phyloP scores from a whole-genome alignment of 2,888 invertebrate genomes.

The Calliphora vomitoria region DNA sequence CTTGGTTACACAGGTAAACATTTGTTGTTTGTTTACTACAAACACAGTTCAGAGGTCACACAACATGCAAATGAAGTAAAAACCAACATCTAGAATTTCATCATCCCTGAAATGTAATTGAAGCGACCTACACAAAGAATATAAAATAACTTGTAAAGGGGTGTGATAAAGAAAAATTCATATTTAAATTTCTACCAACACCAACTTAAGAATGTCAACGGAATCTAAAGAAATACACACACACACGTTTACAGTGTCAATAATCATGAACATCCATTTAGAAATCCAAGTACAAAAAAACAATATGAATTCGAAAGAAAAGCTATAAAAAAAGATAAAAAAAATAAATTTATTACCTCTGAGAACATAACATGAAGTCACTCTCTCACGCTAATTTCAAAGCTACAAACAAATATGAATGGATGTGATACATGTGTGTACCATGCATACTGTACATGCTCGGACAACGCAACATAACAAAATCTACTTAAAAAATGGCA shows the following conservation, averaged over 20 bases:
- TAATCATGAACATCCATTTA: conserved; percentile 6
- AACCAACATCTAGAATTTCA: background rate
- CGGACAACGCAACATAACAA: conserved; percentile 8
- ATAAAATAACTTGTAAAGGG: background rate
- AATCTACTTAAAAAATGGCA: conserved; percentile 31
- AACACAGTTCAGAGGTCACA: background rate
- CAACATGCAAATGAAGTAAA: background rate
- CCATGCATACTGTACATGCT: background rate
- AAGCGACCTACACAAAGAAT: background rate
- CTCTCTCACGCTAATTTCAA: conserved; percentile 11
- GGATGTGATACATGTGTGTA: too few relatives aligned
- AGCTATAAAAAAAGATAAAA: conserved; percentile 8
- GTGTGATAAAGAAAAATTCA: background rate
- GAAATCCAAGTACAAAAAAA: background rate
- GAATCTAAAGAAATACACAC: background rate
- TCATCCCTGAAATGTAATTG: background rate
- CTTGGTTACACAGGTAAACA: background rate
- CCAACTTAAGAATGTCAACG: too few relatives aligned
- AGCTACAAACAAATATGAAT: background rate
- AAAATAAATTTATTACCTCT: conserved; percentile 14
- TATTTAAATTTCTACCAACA: too few relatives aligned
- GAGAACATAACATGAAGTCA: conserved; percentile 37
- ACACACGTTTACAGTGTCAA: background rate
- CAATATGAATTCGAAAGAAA: background rate
- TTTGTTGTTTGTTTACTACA: background rate